These are phyloP conservation scores for Pseudanteris insignis DNA, from an alignment of 2,888 invertebrate genomes.

Conservation along the genomic window DNA sequence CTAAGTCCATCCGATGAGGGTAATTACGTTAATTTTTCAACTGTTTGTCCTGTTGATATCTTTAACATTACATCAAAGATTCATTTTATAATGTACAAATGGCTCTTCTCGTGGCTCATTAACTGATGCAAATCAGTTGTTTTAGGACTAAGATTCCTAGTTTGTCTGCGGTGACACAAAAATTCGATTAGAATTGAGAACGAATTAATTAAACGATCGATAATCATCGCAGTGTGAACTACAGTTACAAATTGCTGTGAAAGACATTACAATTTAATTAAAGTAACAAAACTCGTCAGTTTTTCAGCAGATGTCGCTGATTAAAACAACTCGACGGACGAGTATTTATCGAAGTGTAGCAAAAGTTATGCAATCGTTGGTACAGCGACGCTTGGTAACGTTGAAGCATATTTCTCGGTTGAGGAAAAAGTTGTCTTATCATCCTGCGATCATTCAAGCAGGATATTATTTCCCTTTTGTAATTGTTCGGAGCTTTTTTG, in stretches of 20 bases:
- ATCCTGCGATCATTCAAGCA: slow-evolving; percentile 1
- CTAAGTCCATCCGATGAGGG: no score
- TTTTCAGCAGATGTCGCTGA: no score
- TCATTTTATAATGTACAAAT: no score
- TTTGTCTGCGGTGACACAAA: no score
- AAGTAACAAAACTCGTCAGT: background rate
- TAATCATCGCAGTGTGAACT: background rate
- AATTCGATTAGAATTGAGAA: background rate
- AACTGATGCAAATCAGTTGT: no score
- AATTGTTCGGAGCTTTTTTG: slow-evolving; percentile 21
- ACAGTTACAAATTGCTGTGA: background rate
- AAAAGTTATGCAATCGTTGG: background rate
- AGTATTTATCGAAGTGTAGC: background rate
- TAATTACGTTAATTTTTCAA: no score
- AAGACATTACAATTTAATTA: background rate
- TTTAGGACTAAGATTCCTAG: no score
- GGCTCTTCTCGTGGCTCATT: no score
- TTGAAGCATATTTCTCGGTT: no score
- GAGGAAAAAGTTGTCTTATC: slow-evolving; percentile 10
- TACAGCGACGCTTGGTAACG: background rate
- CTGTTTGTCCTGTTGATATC: no score
- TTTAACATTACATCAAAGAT: no score
- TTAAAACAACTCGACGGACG: no score
- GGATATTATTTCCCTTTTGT: slow-evolving; percentile 16
- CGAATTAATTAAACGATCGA: slow-evolving; percentile 5